Evolutionary conservation across 2,888 invertebrate species (phyloP), one percentile per base, ranked within the genome.

Genomic region (Pheosia gnoma): DNA sequence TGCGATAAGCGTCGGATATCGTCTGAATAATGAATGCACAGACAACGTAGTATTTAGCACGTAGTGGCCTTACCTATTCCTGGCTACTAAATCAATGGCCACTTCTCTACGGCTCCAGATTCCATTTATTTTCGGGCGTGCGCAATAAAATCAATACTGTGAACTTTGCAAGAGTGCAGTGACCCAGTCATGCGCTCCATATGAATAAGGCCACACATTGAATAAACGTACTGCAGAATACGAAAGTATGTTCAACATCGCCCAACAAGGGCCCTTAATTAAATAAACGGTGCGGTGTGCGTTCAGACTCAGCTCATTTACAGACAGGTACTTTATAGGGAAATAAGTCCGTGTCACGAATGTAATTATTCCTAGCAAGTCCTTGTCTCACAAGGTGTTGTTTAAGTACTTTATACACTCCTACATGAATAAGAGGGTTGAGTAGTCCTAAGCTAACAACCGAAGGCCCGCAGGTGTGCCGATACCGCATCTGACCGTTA

Each of bases 131-230:
- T 93, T 90, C 84, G 91, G 92, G 89, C 89, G 87, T 76, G 90
- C 89, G 88, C 92, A 92, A 93, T 93, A 93, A 93, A 93, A 93
- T 93, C 93, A 91, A 93, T 93, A 93, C 92, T 82, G 89, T 86
- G 90, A 91, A 92, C 92, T 91, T 90, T 89, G 82, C 85, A 84
- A 79, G 85, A 87, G 93, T 92, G 88, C 93, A 92, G 80, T 93
- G 93, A 93, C 93, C 93, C 78, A 93, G 85, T 91, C 84, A 80
- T 82, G 81, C 82, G 84, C 83, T 81, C 72, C 73, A 79, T 80
- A 76, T 81, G 85, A 88, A 87, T 87, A 87, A 83, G 88, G 88
- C 85, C 86, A 87, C 85, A 86, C 82, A 81, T 82, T 86, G 85
- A 84, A 86, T 84, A 82, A 86, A 87, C 84, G 83, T 84, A 81